Percentiles rank a stretch among this genome's conserved stretches.
These are phyloP conservation scores for Apamea monoglypha DNA, from an alignment of 2,888 invertebrate genomes.

Conservation along the genomic window DNA sequence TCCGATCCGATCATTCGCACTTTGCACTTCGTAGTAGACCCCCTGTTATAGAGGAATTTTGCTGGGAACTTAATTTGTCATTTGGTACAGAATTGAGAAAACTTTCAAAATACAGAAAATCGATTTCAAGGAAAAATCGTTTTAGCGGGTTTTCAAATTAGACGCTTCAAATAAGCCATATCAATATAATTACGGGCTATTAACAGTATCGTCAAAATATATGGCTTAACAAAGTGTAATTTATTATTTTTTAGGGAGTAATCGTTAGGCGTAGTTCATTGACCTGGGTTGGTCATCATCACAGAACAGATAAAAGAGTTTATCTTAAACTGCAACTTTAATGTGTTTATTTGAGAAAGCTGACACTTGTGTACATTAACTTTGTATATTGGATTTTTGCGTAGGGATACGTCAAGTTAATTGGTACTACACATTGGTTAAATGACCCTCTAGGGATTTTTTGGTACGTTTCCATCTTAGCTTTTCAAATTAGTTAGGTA, in stretches of 20 bases:
- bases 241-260: conserved; percentile 5
- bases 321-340: conserved; percentile 7
- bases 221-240: conserved; percentile 2
- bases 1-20: no score
- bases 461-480: not conserved
- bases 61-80: not conserved
- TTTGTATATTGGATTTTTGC: not conserved
- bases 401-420: not conserved
- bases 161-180: not conserved
- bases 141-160: not conserved
- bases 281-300: no score
- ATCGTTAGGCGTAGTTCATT: no score
- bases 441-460: conserved; percentile 21
- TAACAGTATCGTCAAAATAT: not conserved
- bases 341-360: conserved; percentile 3
- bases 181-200: conserved; percentile 14
- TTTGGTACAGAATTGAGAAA: not conserved
- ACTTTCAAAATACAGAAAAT: not conserved
- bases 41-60: not conserved
- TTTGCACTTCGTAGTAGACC: no score
- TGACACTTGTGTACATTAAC: not conserved
- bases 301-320: no score
- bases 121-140: not conserved
- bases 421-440: not conserved
- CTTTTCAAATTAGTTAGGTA: conserved; percentile 22